Evolutionary conservation across 2,797 vertebrate genomes (phyloP).

Genomic region (Poeciliopsis infans): DNA sequence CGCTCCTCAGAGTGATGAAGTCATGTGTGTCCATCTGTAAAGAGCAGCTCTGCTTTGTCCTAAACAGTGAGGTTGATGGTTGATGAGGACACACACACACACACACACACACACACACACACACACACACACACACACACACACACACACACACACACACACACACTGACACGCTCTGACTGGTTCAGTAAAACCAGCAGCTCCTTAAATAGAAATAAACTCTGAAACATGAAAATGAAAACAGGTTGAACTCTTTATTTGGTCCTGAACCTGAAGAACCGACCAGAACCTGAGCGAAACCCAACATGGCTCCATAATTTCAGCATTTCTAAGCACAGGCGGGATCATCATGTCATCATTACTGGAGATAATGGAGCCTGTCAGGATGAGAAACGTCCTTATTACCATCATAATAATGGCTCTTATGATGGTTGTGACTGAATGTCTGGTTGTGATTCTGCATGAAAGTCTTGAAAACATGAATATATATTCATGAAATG

Average conservation of each 20-base stretch:
- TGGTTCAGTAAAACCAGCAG: neutral
- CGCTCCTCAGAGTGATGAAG: no score
- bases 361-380: no score
- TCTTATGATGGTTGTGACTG: neutral
- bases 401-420: neutral
- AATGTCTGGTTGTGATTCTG: neutral
- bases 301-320: neutral
- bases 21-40: neutral
- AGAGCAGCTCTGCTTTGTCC: constrained; percentile 31
- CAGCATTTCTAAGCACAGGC: no score
- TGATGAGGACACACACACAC: constrained; percentile 10
- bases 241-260: neutral
- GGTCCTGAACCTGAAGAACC: neutral
- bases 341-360: no score
- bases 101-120: neutral
- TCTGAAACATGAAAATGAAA: neutral
- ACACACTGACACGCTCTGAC: neutral
- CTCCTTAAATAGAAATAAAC: constrained; percentile 34
- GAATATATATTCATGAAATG: neutral
- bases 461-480: neutral
- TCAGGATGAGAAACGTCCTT: no score
- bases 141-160: neutral
- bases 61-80: constrained; percentile 38
- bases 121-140: no score
- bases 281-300: neutral